Base-by-base conservation (phyloP, 2,797 vertebrate genomes). In the Sebastes reedi region DNA sequence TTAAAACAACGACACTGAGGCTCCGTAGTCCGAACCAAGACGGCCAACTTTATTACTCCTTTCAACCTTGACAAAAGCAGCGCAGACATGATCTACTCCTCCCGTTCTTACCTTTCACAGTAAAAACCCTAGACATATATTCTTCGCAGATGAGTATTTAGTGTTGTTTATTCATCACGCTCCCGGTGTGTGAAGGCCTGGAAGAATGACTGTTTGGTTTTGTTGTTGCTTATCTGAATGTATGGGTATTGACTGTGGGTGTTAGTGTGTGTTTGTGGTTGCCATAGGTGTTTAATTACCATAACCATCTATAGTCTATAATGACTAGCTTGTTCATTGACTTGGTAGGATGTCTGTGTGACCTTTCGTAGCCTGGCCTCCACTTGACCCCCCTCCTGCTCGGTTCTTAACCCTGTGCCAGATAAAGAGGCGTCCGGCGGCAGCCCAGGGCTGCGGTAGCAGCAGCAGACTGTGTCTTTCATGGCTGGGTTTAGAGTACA, bases 351-450 rank as follows among this genome's bases (percentile, higher is more conserved):
- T 65, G 82, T 76, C 78, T 80, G 42, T 14, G 5, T 68, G 78
- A 92, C 84, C 87, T 87, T 86, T 34, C 0, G 8, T 30, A 82
- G 65, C 81, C 80, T 27, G 85, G 79, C 87, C 87, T 83, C 82
- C 81, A 81, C 85, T 91, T 89, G 88, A 92, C 87, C 87, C 79
- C 87, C 71, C 75, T 74, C 69, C 75, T 54, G 76, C 83, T 87
- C 72, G 6, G 77, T 77, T 86, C 85, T 80, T 83, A 82, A 91
- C 89, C 87, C 86, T 32, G 75, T 77, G 82, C 61, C 81, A 79
- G 86, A 89, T 85, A 68, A 83, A 89, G 84, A 67, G 66, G 73
- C 30, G 54, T 67, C 74, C 74, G 52, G 58, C 8, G 3, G 74
- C 78, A 13, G 70, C 72, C 68, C 62, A 52, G 1, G 66, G 72